These are phyloP conservation scores for Geopemphigus sp. DNA, from an alignment of 1,140 invertebrate genomes.

Conservation along the genomic window DNA sequence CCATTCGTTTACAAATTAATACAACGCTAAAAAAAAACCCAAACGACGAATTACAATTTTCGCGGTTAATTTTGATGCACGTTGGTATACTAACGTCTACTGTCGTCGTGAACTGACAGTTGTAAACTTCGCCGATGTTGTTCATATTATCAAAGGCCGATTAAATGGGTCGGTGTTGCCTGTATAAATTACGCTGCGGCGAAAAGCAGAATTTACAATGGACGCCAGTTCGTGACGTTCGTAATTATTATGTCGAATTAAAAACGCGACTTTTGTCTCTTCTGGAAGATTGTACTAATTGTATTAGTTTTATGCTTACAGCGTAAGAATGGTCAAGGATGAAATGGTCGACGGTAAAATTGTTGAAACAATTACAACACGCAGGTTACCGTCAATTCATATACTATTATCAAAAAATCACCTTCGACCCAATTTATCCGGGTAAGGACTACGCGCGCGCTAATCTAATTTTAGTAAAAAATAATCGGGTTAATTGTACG, in stretches of 20 bases:
- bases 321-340: conserved; percentile 37
- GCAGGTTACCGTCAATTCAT: conserved; percentile 73
- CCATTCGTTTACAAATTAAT: neutral
- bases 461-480: conserved; percentile 19
- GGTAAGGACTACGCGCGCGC: conserved; percentile 25
- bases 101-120: too few relatives aligned
- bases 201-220: too few relatives aligned
- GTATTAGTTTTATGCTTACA: neutral
- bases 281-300: neutral
- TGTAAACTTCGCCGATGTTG: too few relatives aligned
- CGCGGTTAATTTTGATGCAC: neutral
- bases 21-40: neutral
- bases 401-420: conserved; percentile 67
- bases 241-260: too few relatives aligned
- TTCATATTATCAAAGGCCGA: too few relatives aligned
- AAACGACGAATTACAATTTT: neutral
- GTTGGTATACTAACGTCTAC: too few relatives aligned
- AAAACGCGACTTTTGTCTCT: neutral
- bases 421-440: conserved; percentile 16
- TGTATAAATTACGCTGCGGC: too few relatives aligned
- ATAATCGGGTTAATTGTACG: neutral
- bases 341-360: conserved; percentile 39
- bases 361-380: conserved; percentile 54
- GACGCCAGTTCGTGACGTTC: too few relatives aligned
- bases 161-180: too few relatives aligned